Conservation (phyloP, 2,888 invertebrate species). For the Drosophila rellima region DNA sequence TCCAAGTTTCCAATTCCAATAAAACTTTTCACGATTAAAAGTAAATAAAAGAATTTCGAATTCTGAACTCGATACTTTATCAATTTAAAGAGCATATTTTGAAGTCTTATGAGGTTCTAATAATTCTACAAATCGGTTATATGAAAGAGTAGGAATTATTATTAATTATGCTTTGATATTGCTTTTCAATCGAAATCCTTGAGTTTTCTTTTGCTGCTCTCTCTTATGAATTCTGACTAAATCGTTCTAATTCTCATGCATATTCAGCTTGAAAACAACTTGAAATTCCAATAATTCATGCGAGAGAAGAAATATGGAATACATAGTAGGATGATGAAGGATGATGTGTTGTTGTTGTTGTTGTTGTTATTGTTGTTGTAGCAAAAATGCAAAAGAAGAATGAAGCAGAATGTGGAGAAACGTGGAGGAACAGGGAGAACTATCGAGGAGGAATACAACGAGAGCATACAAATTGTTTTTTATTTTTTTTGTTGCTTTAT, state of each 20-base stretch:
- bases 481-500: conserved; percentile 5
- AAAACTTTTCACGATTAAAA: background rate
- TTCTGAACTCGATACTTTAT: background rate
- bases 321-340: background rate
- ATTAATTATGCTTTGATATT: background rate
- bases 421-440: background rate
- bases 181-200: background rate
- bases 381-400: background rate
- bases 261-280: background rate
- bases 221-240: background rate
- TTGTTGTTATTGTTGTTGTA: background rate
- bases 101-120: too few relatives aligned
- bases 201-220: background rate
- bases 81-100: too few relatives aligned
- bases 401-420: conserved; percentile 1
- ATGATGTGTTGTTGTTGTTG: background rate
- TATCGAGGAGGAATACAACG: background rate
- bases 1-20: background rate
- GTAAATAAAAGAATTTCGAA: background rate
- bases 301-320: conserved; percentile 12
- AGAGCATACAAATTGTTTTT: conserved; percentile 2
- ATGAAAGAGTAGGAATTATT: too few relatives aligned
- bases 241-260: background rate
- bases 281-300: conserved; percentile 27
- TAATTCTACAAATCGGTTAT: too few relatives aligned